Percentiles rank a stretch among this genome's conserved stretches.
phyloP scores from a whole-genome alignment of 2,113 vertebrate species.

The Pseudonaja textilis region DNA sequence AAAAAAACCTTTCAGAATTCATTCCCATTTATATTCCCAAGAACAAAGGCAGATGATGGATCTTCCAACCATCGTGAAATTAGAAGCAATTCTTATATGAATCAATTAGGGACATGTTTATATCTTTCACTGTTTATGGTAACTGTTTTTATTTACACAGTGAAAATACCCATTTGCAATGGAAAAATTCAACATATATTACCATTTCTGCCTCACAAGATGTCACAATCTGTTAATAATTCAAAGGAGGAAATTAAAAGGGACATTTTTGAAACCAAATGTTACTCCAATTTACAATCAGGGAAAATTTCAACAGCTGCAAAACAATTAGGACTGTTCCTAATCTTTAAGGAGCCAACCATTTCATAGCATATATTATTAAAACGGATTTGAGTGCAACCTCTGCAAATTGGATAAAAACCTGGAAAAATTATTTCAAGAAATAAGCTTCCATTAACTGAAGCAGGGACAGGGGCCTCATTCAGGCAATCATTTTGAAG shows the following conservation, averaged over 20 bases:
- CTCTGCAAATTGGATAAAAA: rapidly evolving
- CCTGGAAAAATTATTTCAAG: background rate
- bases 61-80: background rate
- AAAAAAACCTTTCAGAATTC: background rate
- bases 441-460: rapidly evolving
- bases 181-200: slow-evolving; percentile 32
- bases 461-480: background rate
- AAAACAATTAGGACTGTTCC: background rate
- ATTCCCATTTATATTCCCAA: background rate
- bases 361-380: rapidly evolving
- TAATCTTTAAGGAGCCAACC: background rate
- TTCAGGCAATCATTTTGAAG: background rate
- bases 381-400: rapidly evolving
- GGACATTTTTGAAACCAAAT: slow-evolving; percentile 51
- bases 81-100: background rate
- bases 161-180: slow-evolving; percentile 14
- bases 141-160: slow-evolving; percentile 35
- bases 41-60: background rate
- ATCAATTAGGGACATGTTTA: rapidly evolving
- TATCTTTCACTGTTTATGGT: background rate
- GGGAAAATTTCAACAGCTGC: slow-evolving; percentile 43
- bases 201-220: background rate
- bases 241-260: slow-evolving; percentile 43
- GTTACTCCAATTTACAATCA: slow-evolving; percentile 51
- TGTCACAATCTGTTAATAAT: slow-evolving; percentile 54